Base-by-base conservation (phyloP, 2,113 vertebrate genomes). In the Anthoscopus minutus region DNA sequence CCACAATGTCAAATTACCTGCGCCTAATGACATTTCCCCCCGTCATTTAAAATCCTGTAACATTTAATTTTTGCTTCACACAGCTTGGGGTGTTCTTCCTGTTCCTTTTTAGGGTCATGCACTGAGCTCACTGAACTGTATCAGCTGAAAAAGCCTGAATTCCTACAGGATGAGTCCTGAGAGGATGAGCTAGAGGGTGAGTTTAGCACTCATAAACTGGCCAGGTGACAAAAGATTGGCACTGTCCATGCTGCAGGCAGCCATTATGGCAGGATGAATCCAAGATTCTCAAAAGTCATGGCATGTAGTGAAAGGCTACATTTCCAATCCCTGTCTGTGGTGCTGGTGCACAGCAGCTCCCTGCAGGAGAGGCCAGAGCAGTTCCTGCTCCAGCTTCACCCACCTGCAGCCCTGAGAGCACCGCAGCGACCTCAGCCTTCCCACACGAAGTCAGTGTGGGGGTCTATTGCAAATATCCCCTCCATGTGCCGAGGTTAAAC, bases 361-460 rank as follows among this genome's bases (percentile, higher is more conserved):
- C 18, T 53, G 35, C 45, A 78, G 35, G 19, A 53, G 54, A 45
- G 65, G 44, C 76, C 76, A 61, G 61, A 47, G 61, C 61, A 82
- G 56, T 9, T 8, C 9, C 19, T 24, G 42, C 25, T 65, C 38
- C 65, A 70, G 60, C 60, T 37, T 50, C 66, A 47, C 22, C 20
- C 35, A 27, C 37, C 54, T 21, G 45, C 25, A 81, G 30, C 40
- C 50, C 67, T 18, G 81, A 47, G 25, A 57, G 37, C 77, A 70
- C 27, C 21, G 3, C 0, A 9, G 18, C 7, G 51, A 62, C 31
- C 42, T 0, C 25, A 9, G 25, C 31, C 60, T 44, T 62, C 33
- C 9, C 57, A 31, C 22, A 44, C 21, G 7, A 4, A 40, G 5
- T 51, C 60, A 61, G 1, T 11, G 1, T 3, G 20, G 30, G 27